phyloP scores from a whole-genome alignment of 2,888 invertebrate species.

The Aphodius sticticus region DNA sequence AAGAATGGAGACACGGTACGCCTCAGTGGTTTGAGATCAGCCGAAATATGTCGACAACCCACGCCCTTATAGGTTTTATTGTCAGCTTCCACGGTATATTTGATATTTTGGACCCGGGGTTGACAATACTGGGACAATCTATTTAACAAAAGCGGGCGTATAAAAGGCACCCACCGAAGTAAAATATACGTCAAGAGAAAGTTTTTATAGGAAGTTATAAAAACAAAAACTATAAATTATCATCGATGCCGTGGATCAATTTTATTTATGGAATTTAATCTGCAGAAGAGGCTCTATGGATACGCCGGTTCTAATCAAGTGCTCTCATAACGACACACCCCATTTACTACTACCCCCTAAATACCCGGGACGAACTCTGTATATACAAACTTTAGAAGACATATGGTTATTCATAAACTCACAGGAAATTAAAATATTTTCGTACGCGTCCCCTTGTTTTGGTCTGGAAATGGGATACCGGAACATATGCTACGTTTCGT shows the following conservation, averaged over 20 bases:
- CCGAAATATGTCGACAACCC: not conserved
- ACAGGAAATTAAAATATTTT: conserved; percentile 24
- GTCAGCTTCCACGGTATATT: not conserved
- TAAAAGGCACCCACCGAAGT: not conserved
- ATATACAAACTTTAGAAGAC: not conserved
- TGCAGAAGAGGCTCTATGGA: not conserved
- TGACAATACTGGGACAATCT: not conserved
- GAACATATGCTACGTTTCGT: not conserved
- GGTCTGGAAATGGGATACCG: not conserved
- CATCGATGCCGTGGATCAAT: not conserved
- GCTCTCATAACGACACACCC: conserved; percentile 19
- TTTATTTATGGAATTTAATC: conserved; percentile 19
- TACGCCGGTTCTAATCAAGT: conserved; percentile 16
- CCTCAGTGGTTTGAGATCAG: not conserved
- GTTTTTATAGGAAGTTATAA: conserved; percentile 4
- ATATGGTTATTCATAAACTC: conserved; percentile 5
- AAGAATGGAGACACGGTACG: not conserved
- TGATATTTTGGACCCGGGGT: not conserved
- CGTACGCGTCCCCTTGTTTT: not conserved
- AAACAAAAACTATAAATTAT: not conserved
- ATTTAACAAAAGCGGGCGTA: not conserved
- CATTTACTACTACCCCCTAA: conserved; percentile 15
- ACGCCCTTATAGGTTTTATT: not conserved
- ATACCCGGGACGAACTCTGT: not conserved
- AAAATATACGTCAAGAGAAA: not conserved